phyloP scores from a whole-genome alignment of 2,113 vertebrate species.

The Sceloporus undulatus region DNA sequence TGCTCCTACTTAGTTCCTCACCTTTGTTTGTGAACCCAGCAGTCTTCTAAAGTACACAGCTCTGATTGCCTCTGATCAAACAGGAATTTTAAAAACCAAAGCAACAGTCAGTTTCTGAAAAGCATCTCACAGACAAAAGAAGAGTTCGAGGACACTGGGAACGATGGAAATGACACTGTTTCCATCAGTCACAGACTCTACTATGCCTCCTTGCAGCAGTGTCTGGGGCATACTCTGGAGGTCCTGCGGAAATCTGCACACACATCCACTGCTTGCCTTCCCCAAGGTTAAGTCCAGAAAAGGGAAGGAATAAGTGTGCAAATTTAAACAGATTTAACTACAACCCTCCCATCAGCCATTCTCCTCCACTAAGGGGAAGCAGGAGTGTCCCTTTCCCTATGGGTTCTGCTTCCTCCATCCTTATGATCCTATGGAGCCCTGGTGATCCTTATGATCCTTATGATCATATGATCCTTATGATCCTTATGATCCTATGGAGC shows the following conservation, averaged over 20 bases:
- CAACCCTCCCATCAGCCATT: background rate
- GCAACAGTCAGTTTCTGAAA: background rate
- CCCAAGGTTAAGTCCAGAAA: too few species aligned
- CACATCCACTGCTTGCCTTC: too few species aligned
- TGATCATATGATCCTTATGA: too few species aligned
- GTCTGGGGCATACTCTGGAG: background rate
- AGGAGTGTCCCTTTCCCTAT: too few species aligned
- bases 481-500: too few species aligned
- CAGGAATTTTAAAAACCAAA: conserved; percentile 55
- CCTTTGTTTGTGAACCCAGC: conserved; percentile 60
- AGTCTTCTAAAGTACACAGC: conserved; percentile 51
- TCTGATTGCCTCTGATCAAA: conserved; percentile 50
- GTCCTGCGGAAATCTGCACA: too few species aligned
- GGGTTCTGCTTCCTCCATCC: too few species aligned
- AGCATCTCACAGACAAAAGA: background rate
- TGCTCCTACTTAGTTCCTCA: conserved; percentile 68
- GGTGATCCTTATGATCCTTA: too few species aligned
- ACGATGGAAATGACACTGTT: background rate
- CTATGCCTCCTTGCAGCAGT: background rate
- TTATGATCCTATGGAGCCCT: too few species aligned
- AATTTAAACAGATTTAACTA: too few species aligned
- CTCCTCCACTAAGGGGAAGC: background rate
- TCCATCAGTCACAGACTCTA: background rate
- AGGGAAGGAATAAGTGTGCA: background rate
- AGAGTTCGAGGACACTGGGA: background rate